Base-by-base conservation (phyloP, 2,113 vertebrate genomes). In the Piaya cayana region DNA sequence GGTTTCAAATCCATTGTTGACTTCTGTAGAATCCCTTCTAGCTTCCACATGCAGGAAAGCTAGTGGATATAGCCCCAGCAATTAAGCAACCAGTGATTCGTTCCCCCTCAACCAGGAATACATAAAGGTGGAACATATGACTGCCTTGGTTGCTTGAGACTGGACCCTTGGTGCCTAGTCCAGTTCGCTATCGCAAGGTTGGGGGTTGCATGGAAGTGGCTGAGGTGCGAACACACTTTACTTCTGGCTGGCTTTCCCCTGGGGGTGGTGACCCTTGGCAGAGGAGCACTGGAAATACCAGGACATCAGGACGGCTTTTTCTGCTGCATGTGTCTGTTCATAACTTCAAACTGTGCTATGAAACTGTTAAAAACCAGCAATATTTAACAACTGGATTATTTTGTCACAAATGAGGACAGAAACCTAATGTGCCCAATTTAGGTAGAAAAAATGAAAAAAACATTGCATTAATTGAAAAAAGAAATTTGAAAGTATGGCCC, bases 261-360 rank as follows among this genome's bases (percentile, higher is more conserved):
- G 18, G 43, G 5, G 5, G 11, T 56, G 50, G 45, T 15, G 36
- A 8, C 9, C 25, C 59, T 19, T 29, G 69, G 64, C 72, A 87
- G 15, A 56, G 36, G 29, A 19, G 25, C 30, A 45, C 79, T 55
- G 30, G 55, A 37, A 60, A 25, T 23, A 6, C 5, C 0, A 0
- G 43, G 43, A 12, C 22, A 30, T 37, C 47, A 83, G 47, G 47
- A 19, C 76, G 67, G 68, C 20, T 13, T 29, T 74, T 69, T 62
- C 47, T 70, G 47, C 87, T 72, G 49, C 26, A 23, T 0, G 0
- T 36, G 14, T 17, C 32, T 82, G 62, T 20, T 34, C 34, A 2
- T 0, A 36, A 58, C 26, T 43, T 42, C 71, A 71, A 80, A 36
- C 27, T 72, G 16, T 56, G 58, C 29, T 39, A 2, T 39, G n/a